Conservation (phyloP, 2,797 vertebrate genomes). For the Acanthis flammea region DNA sequence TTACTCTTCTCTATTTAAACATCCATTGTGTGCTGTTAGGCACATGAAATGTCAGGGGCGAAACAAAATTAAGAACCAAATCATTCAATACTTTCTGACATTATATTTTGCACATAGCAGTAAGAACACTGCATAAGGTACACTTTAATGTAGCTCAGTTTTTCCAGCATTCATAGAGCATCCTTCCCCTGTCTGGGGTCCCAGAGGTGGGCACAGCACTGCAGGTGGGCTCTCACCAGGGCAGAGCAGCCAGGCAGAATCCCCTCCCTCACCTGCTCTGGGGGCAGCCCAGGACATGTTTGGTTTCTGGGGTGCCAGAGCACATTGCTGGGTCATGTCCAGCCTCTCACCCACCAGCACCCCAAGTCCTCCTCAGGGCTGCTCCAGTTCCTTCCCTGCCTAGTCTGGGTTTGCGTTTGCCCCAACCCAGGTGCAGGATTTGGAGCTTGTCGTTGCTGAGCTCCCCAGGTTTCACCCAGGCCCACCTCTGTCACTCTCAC, state of each 20-base stretch:
- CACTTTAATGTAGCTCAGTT: rapidly evolving
- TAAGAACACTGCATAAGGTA: rapidly evolving
- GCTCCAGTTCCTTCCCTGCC: background rate
- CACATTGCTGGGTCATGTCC: background rate
- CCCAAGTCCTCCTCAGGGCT: background rate
- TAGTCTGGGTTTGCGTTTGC: background rate
- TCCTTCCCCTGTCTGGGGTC: background rate
- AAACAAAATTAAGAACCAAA: background rate
- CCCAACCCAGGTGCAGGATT: background rate
- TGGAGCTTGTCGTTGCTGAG: background rate
- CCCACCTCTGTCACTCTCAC: background rate
- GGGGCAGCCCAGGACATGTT: rapidly evolving
- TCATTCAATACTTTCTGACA: background rate
- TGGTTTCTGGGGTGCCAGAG: background rate
- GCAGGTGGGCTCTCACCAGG: background rate
- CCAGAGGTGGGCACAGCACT: background rate
- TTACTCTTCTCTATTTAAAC: background rate
- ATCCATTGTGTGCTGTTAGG: background rate
- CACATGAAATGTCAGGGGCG: rapidly evolving
- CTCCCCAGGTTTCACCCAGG: background rate
- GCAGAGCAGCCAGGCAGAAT: background rate
- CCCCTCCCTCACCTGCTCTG: background rate
- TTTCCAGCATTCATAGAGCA: background rate
- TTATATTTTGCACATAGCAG: rapidly evolving
- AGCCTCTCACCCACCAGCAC: background rate